A percentile compares a stretch with the other conserved stretches of the same genome.
Evolutionary conservation across 53 echinoderm and acorn worm genomes (phyloP).

Genomic region (Henricia sp.): DNA sequence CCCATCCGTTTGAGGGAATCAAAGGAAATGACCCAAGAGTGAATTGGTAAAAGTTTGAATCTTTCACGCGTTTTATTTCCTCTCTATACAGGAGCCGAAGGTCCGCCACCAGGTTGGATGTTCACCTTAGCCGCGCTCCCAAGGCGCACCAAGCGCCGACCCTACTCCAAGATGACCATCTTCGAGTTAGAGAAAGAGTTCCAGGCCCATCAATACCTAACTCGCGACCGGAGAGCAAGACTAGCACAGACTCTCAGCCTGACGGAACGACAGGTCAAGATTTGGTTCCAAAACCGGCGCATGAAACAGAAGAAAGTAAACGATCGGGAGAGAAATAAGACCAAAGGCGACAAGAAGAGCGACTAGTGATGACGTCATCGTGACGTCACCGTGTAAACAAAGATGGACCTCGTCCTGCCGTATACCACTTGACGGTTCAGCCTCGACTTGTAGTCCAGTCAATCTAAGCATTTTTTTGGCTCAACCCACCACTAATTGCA

Average conservation of each 20-base stretch:
- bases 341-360: slow-evolving; percentile 17
- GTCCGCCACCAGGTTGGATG: slow-evolving; percentile 33
- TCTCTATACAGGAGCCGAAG: neutral
- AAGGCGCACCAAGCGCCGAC: slow-evolving; percentile 70
- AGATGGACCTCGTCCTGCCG: no score
- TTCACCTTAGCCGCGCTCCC: slow-evolving; percentile 64
- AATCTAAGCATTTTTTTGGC: no score
- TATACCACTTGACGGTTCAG: no score
- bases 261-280: slow-evolving; percentile 71
- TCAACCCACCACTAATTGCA: no score
- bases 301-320: slow-evolving; percentile 77
- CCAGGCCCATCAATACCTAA: slow-evolving; percentile 59
- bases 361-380: slow-evolving; percentile 3
- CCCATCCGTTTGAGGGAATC: no score
- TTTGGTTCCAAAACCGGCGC: slow-evolving; percentile 76
- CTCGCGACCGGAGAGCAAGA: slow-evolving; percentile 59
- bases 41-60: no score
- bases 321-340: slow-evolving; percentile 61
- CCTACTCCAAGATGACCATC: slow-evolving; percentile 72
- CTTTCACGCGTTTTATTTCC: neutral
- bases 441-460: no score
- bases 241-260: slow-evolving; percentile 60
- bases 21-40: no score
- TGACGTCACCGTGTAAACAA: no score
- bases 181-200: slow-evolving; percentile 69